These are phyloP conservation scores for Oryzias melastigma DNA, from an alignment of 2,113 vertebrate genomes.

Conservation along the genomic window DNA sequence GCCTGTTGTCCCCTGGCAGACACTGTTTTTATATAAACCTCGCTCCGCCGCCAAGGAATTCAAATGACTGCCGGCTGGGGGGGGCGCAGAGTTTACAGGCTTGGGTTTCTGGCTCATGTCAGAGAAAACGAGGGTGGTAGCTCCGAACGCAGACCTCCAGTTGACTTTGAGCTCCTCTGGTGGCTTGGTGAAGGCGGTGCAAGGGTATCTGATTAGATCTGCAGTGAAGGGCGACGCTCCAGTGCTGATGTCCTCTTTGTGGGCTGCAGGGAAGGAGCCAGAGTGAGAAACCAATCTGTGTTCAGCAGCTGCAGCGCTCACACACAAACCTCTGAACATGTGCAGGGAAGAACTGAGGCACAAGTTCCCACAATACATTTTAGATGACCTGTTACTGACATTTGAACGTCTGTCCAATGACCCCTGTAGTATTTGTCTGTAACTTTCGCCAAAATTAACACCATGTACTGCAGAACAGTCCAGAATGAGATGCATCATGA, in stretches of 20 bases:
- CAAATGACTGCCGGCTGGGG: conserved; percentile 50
- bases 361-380: not conserved
- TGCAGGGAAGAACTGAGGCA: conserved; percentile 6
- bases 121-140: conserved; percentile 84
- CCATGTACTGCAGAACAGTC: too few species aligned
- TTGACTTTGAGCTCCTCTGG: conserved; percentile 86
- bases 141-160: conserved; percentile 86
- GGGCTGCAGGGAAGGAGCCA: conserved; percentile 66
- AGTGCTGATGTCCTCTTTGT: conserved; percentile 44
- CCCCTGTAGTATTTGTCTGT: too few species aligned
- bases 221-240: conserved; percentile 56
- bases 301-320: conserved; percentile 43
- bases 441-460: too few species aligned
- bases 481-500: too few species aligned
- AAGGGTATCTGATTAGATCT: conserved; percentile 86
- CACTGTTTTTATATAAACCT: conserved; percentile 58
- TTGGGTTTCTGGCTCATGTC: conserved; percentile 77
- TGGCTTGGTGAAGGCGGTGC: conserved; percentile 83
- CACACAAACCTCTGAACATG: too few species aligned
- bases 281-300: conserved; percentile 42
- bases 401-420: too few species aligned
- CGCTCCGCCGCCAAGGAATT: conserved; percentile 61
- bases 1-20: conserved; percentile 66
- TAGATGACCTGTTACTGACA: too few species aligned
- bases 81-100: conserved; percentile 42